These are phyloP conservation scores for Neodiprion pinetum DNA, from an alignment of 1,140 invertebrate species.

Conservation along the genomic window DNA sequence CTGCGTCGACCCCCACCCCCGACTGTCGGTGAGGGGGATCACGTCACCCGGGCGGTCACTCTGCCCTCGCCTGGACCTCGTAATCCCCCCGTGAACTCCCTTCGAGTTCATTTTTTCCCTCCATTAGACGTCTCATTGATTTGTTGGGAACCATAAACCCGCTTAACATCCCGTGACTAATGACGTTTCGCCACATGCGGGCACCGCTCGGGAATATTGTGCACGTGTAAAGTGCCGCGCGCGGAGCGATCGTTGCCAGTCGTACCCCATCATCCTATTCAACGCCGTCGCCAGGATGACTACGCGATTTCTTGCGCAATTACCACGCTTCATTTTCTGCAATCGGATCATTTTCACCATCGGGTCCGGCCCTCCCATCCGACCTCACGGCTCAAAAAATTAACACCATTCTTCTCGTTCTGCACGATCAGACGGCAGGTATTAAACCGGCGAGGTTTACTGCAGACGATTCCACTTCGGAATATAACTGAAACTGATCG, in stretches of 20 bases:
- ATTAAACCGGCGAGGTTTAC: too few relatives aligned
- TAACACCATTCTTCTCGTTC: background rate
- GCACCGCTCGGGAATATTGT: too few relatives aligned
- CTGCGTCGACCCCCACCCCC: slow-evolving; percentile 36
- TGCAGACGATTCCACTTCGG: background rate
- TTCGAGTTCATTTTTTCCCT: background rate
- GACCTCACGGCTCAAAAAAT: too few relatives aligned
- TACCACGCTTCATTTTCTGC: too few relatives aligned
- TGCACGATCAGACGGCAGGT: background rate
- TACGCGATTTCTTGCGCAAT: too few relatives aligned
- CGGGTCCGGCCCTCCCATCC: too few relatives aligned
- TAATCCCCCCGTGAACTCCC: background rate
- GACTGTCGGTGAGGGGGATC: slow-evolving; percentile 9
- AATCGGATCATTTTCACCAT: too few relatives aligned
- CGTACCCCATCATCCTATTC: too few relatives aligned
- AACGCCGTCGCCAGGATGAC: too few relatives aligned
- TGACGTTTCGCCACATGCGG: background rate
- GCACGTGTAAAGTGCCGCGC: too few relatives aligned
- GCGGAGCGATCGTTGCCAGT: too few relatives aligned
- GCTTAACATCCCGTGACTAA: background rate
- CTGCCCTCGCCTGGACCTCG: background rate
- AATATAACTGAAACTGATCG: background rate
- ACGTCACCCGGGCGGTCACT: too few relatives aligned
- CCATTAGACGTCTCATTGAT: slow-evolving; percentile 1
- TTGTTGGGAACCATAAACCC: background rate